Conservation (phyloP, 2,113 vertebrate genomes). For the Bubalus kerabau region DNA sequence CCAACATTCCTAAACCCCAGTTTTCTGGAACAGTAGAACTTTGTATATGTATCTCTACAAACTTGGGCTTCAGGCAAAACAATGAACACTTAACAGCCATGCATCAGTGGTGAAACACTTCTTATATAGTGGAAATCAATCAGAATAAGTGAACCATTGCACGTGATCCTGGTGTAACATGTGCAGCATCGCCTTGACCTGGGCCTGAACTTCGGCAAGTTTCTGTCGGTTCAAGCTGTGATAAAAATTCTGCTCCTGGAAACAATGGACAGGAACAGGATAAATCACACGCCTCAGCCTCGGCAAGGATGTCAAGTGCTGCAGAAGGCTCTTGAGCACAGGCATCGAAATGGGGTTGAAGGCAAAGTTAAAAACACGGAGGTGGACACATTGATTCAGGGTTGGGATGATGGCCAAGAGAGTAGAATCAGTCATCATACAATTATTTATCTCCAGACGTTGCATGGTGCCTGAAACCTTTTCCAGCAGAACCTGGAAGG, state of each 20-base stretch:
- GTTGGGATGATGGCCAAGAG: not conserved
- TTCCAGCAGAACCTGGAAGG: not conserved
- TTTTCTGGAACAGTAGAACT: not conserved
- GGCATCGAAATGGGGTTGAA: conserved; percentile 28
- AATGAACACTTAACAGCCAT: not conserved
- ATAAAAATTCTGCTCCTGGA: not conserved
- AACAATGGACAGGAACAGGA: not conserved
- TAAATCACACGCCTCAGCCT: conserved; percentile 17
- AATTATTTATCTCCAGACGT: conserved; percentile 5
- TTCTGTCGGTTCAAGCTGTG: not conserved
- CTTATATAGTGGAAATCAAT: not conserved
- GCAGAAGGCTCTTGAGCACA: not conserved
- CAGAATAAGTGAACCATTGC: not conserved
- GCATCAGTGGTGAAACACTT: not conserved
- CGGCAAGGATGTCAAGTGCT: not conserved
- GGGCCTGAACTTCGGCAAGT: not conserved
- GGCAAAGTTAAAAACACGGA: not conserved
- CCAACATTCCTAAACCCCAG: not conserved
- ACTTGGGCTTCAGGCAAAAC: not conserved
- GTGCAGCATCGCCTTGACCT: not conserved
- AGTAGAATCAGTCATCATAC: not conserved
- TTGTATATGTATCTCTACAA: not conserved
- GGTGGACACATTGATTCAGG: not conserved
- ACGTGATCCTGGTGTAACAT: not conserved
- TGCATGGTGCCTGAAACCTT: not conserved